These are phyloP conservation scores for Entomyzon cyanotis DNA, from an alignment of 2,113 vertebrate species.

Conservation along the genomic window DNA sequence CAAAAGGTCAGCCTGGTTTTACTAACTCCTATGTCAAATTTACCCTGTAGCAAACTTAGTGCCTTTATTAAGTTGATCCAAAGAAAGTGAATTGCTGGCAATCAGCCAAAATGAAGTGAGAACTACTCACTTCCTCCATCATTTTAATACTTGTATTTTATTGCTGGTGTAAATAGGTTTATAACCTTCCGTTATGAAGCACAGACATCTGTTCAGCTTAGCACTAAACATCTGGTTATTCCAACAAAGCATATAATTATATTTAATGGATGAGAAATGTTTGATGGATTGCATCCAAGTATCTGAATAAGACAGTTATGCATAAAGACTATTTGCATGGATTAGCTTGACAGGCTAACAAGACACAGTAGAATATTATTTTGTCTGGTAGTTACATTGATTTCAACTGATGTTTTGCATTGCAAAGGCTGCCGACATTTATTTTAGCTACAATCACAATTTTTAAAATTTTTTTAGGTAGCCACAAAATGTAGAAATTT, in stretches of 20 bases:
- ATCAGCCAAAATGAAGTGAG: slow-evolving; percentile 37
- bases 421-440: neutral
- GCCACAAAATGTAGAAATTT: neutral
- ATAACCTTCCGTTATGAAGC: slow-evolving; percentile 67
- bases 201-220: slow-evolving; percentile 73
- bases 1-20: slow-evolving; percentile 16
- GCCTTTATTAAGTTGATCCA: neutral
- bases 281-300: slow-evolving; percentile 70
- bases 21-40: neutral
- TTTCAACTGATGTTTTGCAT: neutral
- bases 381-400: neutral
- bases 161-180: slow-evolving; percentile 71
- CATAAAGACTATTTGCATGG: slow-evolving; percentile 48
- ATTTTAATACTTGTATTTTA: slow-evolving; percentile 66
- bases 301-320: slow-evolving; percentile 64
- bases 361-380: slow-evolving; percentile 9
- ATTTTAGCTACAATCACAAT: neutral
- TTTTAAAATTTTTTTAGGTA: neutral
- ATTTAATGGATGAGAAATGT: slow-evolving; percentile 76
- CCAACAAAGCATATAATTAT: slow-evolving; percentile 75
- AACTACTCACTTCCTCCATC: slow-evolving; percentile 24
- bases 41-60: neutral
- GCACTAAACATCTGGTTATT: slow-evolving; percentile 77
- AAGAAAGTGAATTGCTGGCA: slow-evolving; percentile 3
- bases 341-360: slow-evolving; percentile 58